Conservation (phyloP, 2,797 vertebrate genomes). For the Cuculus canorus region DNA sequence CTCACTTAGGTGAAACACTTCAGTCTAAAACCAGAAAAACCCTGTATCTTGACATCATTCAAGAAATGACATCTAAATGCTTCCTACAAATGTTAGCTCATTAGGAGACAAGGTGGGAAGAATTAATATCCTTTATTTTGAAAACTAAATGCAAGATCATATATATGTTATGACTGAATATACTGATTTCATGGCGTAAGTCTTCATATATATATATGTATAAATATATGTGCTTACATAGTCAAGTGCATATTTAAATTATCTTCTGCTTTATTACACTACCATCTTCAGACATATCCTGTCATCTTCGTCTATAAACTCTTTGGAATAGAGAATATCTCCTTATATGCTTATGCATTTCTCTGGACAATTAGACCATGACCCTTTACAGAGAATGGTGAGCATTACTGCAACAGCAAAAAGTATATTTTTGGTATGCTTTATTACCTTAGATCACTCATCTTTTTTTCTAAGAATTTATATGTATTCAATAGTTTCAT, state of each 20-base stretch:
- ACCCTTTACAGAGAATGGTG: not conserved
- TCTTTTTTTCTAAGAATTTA: not conserved
- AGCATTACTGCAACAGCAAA: not conserved
- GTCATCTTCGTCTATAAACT: not conserved
- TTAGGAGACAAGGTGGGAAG: not conserved
- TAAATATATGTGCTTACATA: not conserved
- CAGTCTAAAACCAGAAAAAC: not conserved
- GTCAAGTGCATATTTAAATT: not conserved
- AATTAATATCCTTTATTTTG: not conserved
- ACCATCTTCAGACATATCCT: not conserved
- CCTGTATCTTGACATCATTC: not conserved
- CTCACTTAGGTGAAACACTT: not conserved
- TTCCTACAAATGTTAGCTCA: not conserved
- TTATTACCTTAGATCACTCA: not conserved
- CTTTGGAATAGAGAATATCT: not conserved
- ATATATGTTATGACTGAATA: no score
- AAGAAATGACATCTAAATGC: not conserved
- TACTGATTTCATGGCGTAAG: not conserved
- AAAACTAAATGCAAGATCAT: not conserved
- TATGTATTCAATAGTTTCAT: not conserved
- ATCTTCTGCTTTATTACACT: not conserved
- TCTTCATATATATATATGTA: not conserved
- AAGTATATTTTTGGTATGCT: not conserved
- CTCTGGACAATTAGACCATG: not conserved
- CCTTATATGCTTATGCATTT: constrained; percentile 27